A percentile compares a stretch with the other conserved stretches of the same genome.
Conservation (phyloP, 2,797 vertebrate species). For the Natrix natrix region DNA sequence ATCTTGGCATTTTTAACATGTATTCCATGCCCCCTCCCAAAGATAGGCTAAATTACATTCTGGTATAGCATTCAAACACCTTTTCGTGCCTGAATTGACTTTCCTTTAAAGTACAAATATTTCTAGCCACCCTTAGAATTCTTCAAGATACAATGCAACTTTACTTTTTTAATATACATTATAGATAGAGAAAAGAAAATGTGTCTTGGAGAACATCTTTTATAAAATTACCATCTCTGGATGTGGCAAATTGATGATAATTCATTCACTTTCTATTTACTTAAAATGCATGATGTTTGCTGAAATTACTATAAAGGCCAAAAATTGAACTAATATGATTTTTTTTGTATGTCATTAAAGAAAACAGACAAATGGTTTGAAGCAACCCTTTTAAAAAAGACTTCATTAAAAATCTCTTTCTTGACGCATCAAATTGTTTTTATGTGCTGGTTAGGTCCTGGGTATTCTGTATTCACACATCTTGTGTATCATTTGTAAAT, state of each 20-base stretch:
- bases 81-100: background rate
- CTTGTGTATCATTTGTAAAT: conserved; percentile 2
- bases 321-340: conserved; percentile 38
- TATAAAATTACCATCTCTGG: conserved; percentile 59
- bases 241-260: conserved; percentile 61
- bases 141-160: conserved; percentile 7
- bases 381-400: conserved; percentile 31
- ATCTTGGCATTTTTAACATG: background rate
- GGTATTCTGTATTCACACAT: background rate
- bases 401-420: conserved; percentile 32
- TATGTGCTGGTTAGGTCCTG: background rate
- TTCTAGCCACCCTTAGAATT: background rate
- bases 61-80: background rate
- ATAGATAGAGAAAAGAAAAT: conserved; percentile 8
- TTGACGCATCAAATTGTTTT: conserved; percentile 11
- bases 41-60: background rate
- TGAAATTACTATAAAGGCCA: conserved; percentile 55
- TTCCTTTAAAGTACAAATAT: background rate
- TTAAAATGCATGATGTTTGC: conserved; percentile 65
- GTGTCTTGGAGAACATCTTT: conserved; percentile 33
- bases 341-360: conserved; percentile 23
- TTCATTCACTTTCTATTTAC: conserved; percentile 63
- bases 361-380: conserved; percentile 44
- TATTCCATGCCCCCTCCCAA: background rate
- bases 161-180: too few relatives aligned